Percentiles rank a stretch among this genome's conserved stretches.
Evolutionary conservation across 2,113 vertebrate species (phyloP).

Genomic region (Pitta sordida): DNA sequence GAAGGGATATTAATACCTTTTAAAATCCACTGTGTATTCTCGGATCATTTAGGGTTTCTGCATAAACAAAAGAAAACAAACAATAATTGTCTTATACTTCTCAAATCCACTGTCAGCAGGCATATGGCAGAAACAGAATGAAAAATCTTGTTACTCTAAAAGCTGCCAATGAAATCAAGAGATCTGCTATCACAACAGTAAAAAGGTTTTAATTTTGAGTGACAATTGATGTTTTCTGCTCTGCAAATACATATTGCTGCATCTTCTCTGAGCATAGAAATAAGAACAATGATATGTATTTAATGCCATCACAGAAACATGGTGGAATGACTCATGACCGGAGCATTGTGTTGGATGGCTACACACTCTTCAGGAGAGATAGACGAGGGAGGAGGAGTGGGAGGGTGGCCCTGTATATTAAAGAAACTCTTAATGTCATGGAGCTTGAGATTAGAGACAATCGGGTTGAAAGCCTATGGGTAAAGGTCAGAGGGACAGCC

Average conservation of each 20-base stretch:
- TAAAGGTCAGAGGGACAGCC: no score
- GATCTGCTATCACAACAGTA: conserved; percentile 29
- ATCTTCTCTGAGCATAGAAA: conserved; percentile 15
- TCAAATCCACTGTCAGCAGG: conserved; percentile 47
- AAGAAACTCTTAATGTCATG: no score
- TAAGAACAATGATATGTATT: no score
- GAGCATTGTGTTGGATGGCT: no score
- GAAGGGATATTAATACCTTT: neutral
- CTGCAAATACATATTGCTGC: conserved; percentile 5
- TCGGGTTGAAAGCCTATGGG: no score
- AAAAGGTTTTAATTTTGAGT: conserved; percentile 55
- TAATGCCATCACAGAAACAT: no score
- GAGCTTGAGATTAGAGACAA: no score
- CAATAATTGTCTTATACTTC: conserved; percentile 46
- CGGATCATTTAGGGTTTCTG: conserved; percentile 29
- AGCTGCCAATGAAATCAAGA: conserved; percentile 35
- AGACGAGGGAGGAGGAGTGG: no score
- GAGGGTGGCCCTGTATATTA: no score
- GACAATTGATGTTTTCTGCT: conserved; percentile 41
- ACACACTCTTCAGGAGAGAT: no score
- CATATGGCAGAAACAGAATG: conserved; percentile 16
- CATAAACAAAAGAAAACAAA: conserved; percentile 49
- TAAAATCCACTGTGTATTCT: conserved; percentile 33
- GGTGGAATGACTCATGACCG: no score
- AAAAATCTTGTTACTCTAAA: conserved; percentile 52